Percentiles rank a stretch among this genome's conserved stretches.
phyloP scores from a whole-genome alignment of 2,113 vertebrate genomes.

The Ophiodon elongatus region DNA sequence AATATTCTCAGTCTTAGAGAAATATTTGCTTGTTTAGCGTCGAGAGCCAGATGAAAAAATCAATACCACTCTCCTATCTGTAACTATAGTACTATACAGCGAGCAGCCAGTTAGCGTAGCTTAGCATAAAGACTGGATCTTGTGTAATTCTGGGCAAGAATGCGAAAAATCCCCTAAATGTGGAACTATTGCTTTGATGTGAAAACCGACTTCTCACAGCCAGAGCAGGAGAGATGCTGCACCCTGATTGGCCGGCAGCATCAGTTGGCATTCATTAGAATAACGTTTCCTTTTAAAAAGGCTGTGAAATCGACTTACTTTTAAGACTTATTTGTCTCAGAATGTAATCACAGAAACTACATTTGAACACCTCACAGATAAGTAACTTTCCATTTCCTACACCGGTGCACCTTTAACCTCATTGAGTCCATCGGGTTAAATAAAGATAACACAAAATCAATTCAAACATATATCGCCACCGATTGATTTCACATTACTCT shows the following conservation, averaged over 20 bases:
- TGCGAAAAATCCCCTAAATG: not conserved
- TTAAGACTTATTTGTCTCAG: not conserved
- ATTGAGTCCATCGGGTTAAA: not conserved
- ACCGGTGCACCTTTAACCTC: constrained; percentile 15
- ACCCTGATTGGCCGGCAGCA: not conserved
- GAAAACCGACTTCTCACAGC: not conserved
- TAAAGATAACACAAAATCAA: constrained; percentile 27
- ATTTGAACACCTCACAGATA: not conserved
- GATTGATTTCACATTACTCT: constrained; percentile 52
- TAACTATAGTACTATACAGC: no score
- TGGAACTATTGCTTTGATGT: not conserved
- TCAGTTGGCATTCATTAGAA: not conserved
- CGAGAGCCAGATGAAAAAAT: not conserved
- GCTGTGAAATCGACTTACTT: not conserved
- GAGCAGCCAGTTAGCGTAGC: not conserved
- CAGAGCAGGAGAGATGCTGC: not conserved
- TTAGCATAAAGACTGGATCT: not conserved
- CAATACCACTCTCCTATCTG: not conserved
- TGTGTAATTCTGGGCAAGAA: not conserved
- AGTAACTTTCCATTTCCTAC: not conserved
- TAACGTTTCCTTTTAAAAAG: not conserved
- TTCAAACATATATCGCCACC: constrained; percentile 13
- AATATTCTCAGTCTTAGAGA: not conserved
- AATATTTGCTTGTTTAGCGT: not conserved
- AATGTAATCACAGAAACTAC: not conserved